These are phyloP conservation scores for Epistrophe grossulariae DNA, from an alignment of 2,888 invertebrate genomes.

Conservation along the genomic window DNA sequence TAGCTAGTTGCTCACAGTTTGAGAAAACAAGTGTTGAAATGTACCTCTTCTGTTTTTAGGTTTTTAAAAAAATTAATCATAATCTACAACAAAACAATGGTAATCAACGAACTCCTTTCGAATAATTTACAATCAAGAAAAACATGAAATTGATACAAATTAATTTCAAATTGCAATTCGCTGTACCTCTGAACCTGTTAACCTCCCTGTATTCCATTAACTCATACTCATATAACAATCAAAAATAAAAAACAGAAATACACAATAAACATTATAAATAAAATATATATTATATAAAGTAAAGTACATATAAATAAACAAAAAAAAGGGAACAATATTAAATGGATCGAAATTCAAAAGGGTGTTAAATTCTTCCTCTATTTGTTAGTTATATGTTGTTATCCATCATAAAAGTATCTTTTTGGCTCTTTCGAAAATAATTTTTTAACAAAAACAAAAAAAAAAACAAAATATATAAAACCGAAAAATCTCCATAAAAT, in stretches of 20 bases:
- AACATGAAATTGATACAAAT: no score
- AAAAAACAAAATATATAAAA: neutral
- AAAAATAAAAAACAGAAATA: neutral
- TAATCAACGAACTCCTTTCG: no score
- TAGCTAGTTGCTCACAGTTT: no score
- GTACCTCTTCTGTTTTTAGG: no score
- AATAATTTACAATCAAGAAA: no score
- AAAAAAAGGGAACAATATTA: conserved; percentile 39
- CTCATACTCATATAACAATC: neutral
- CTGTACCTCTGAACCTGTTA: neutral
- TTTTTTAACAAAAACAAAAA: neutral
- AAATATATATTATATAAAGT: conserved; percentile 4
- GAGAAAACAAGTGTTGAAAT: no score
- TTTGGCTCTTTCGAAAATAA: conserved; percentile 33
- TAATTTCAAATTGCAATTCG: no score
- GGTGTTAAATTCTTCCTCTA: conserved; percentile 50
- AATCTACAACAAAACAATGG: no score
- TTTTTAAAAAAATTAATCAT: no score
- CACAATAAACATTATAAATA: conserved; percentile 3
- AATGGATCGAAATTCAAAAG: conserved; percentile 36
- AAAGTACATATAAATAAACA: conserved; percentile 59
- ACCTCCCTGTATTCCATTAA: neutral
- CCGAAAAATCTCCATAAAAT: conserved; percentile 52
- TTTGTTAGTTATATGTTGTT: conserved; percentile 45
- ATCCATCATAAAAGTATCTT: conserved; percentile 32